A percentile compares a stretch with the other conserved stretches of the same genome.
Evolutionary conservation across 1,140 invertebrate species (phyloP).

Genomic region (Anagrus nilaparvatae): DNA sequence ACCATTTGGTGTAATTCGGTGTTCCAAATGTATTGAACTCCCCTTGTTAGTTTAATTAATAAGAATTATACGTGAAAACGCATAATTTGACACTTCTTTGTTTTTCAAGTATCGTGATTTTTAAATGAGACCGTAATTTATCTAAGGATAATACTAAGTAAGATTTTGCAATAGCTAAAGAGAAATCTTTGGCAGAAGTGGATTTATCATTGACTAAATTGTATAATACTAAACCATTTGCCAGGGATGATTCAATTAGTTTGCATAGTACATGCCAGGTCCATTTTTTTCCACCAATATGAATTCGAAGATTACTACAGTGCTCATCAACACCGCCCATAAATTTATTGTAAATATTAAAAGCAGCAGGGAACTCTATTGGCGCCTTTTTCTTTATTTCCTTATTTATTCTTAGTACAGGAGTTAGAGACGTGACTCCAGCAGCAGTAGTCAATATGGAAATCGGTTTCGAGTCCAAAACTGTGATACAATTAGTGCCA

Average conservation of each 20-base stretch:
- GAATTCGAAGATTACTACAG: constrained; percentile 15
- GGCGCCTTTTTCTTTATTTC: neutral
- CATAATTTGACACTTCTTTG: no score
- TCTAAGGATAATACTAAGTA: no score
- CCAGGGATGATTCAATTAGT: constrained; percentile 15
- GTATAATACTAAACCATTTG: constrained; percentile 14
- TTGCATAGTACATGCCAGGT: constrained; percentile 14
- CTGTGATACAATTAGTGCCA: constrained; percentile 11
- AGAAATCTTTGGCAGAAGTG: no score
- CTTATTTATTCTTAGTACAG: neutral
- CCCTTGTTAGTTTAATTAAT: no score
- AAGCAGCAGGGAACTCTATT: neutral
- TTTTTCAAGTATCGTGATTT: no score
- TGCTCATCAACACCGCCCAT: constrained; percentile 10
- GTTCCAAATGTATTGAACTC: no score
- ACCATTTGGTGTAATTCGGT: no score
- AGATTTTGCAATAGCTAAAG: no score
- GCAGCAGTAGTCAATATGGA: constrained; percentile 6
- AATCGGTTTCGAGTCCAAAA: constrained; percentile 11
- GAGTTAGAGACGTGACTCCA: neutral
- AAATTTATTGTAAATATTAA: constrained; percentile 1
- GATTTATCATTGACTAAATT: constrained; percentile 12
- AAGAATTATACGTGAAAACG: no score
- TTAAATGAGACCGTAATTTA: no score
- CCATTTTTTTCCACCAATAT: constrained; percentile 17